Percentiles rank a stretch among this genome's conserved stretches.
These are phyloP conservation scores for Percopsis transmontana DNA, from an alignment of 2,113 vertebrate species.

Conservation along the genomic window DNA sequence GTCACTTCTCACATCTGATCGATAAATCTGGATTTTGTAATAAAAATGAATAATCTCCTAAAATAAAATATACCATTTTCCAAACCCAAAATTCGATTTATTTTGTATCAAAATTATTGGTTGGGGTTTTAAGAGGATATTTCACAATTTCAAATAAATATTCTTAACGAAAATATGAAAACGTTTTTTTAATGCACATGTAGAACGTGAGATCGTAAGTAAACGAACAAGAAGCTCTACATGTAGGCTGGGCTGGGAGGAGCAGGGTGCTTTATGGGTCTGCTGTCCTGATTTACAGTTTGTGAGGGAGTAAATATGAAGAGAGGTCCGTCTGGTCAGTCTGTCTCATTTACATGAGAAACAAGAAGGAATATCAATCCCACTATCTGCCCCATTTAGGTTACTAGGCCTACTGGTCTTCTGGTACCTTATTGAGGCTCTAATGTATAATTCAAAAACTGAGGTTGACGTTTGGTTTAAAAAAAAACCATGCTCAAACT, in stretches of 20 bases:
- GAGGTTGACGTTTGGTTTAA: conserved; percentile 34
- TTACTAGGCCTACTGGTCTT: conserved; percentile 48
- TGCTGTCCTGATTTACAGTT: conserved; percentile 54
- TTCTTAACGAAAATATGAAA: conserved; percentile 21
- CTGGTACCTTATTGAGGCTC: conserved; percentile 62
- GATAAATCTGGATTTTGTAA: conserved; percentile 11
- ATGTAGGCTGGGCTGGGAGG: conserved; percentile 11
- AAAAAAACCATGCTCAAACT: no score
- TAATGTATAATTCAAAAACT: conserved; percentile 67
- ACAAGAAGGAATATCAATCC: conserved; percentile 64
- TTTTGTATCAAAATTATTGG: conserved; percentile 1
- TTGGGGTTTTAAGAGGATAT: neutral
- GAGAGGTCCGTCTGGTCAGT: conserved; percentile 68
- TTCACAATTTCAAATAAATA: conserved; percentile 3
- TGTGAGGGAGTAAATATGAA: conserved; percentile 26
- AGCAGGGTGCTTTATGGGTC: conserved; percentile 19
- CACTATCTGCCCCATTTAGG: conserved; percentile 52
- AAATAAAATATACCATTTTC: conserved; percentile 44
- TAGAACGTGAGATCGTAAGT: conserved; percentile 3
- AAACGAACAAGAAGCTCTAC: conserved; percentile 16
- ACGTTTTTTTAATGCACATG: conserved; percentile 5
- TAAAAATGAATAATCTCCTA: neutral
- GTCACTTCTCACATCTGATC: conserved; percentile 1
- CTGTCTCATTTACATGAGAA: conserved; percentile 70
- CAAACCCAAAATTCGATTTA: conserved; percentile 13